Evolutionary conservation across 1,140 invertebrate species (phyloP).

Genomic region (Carposina sasakii): DNA sequence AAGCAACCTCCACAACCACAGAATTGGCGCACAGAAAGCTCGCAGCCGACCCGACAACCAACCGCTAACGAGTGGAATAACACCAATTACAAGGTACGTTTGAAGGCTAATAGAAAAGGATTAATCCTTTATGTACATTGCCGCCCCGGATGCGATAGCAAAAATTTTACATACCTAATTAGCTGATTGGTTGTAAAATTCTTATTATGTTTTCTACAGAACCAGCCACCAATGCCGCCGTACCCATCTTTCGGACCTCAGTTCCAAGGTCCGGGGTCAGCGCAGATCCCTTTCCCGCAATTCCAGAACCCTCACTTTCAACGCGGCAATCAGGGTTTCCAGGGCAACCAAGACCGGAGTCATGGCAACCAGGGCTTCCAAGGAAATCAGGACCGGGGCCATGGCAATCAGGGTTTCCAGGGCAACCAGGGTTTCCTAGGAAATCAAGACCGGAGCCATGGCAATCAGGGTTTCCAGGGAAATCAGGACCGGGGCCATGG

Average conservation of each 20-base stretch:
- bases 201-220: constrained; percentile 14
- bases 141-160: too few species aligned
- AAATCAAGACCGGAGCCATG: constrained; percentile 7
- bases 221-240: constrained; percentile 28
- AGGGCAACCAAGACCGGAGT: constrained; percentile 12
- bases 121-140: too few species aligned
- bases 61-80: constrained; percentile 36
- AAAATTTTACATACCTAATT: too few species aligned
- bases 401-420: too few species aligned
- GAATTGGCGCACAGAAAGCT: constrained; percentile 45
- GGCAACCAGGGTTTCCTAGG: too few species aligned
- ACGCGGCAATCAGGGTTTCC: constrained; percentile 18
- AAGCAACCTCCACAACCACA: constrained; percentile 27
- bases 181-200: too few species aligned
- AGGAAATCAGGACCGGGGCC: constrained; percentile 1
- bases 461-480: constrained; percentile 8
- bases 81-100: constrained; percentile 33
- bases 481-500: not conserved
- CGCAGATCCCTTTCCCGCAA: constrained; percentile 34
- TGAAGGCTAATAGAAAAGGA: too few species aligned
- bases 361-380: constrained; percentile 7
- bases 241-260: constrained; percentile 29
- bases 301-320: constrained; percentile 30
- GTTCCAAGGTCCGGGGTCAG: constrained; percentile 28
- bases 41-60: constrained; percentile 16